These are phyloP conservation scores for Darevskia nairensis DNA, from an alignment of 2,797 vertebrate genomes.

Conservation along the genomic window DNA sequence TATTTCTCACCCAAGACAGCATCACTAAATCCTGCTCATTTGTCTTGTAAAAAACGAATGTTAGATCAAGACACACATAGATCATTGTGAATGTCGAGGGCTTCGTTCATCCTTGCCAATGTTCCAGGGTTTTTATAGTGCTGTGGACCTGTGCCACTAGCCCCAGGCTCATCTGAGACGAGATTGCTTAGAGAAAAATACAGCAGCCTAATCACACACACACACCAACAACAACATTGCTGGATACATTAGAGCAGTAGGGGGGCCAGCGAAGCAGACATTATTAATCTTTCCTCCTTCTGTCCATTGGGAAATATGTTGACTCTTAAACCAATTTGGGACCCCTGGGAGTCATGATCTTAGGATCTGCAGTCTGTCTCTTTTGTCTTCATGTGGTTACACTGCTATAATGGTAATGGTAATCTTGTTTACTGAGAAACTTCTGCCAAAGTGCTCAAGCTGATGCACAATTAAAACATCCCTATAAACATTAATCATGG, in stretches of 20 bases:
- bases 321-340: conserved; percentile 41
- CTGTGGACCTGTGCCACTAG: neutral
- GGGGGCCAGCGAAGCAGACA: neutral
- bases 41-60: conserved; percentile 8
- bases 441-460: conserved; percentile 29
- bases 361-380: conserved; percentile 38
- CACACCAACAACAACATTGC: neutral
- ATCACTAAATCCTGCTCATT: conserved; percentile 13
- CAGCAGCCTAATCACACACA: neutral
- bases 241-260: conserved; percentile 25
- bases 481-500: conserved; percentile 56
- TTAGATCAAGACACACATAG: neutral
- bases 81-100: conserved; percentile 6
- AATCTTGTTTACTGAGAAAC: conserved; percentile 55
- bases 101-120: neutral
- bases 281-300: conserved; percentile 50
- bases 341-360: conserved; percentile 26
- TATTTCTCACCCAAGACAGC: conserved; percentile 11
- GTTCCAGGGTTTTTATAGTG: neutral
- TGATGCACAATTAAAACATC: conserved; percentile 53
- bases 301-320: conserved; percentile 31
- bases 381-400: conserved; percentile 45
- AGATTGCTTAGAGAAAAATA: neutral
- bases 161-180: neutral
- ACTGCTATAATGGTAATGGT: conserved; percentile 29